phyloP scores from a whole-genome alignment of 2,113 vertebrate genomes.

The Rhinolophus ferrumequinum region DNA sequence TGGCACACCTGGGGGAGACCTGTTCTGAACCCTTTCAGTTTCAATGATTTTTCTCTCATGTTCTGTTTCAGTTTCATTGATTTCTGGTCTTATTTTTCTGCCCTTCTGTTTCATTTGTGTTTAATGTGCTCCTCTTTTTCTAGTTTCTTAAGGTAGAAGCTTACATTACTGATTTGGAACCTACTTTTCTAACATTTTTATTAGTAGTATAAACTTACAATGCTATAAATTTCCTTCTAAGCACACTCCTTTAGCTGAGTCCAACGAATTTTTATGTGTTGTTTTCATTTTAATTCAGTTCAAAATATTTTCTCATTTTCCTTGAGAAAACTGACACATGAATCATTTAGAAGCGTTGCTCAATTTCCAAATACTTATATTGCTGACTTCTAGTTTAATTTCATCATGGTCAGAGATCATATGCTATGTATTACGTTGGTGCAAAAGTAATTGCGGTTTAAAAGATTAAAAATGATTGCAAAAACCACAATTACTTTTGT shows the following conservation, averaged over 20 bases:
- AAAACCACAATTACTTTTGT: too few species aligned
- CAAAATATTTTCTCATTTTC: background rate
- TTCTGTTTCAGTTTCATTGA: background rate
- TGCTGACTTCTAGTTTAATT: constrained; percentile 16
- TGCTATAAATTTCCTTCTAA: background rate
- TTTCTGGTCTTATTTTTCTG: background rate
- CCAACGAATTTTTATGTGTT: background rate
- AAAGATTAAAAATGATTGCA: too few species aligned
- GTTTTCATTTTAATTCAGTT: background rate
- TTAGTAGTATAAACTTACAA: background rate
- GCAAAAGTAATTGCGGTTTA: too few species aligned
- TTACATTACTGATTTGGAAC: background rate
- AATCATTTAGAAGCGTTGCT: background rate
- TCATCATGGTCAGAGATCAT: background rate
- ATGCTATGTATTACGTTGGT: background rate
- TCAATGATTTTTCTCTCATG: background rate
- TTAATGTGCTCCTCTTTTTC: background rate
- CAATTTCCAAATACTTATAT: background rate
- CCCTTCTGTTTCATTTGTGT: background rate
- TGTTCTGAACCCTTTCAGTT: background rate
- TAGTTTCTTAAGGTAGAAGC: background rate
- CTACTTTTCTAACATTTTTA: background rate
- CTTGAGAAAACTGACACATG: background rate
- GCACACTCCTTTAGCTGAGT: background rate
- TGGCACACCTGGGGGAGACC: too few species aligned